A percentile compares a stretch with the other conserved stretches of the same genome.
Conservation (phyloP, 1,140 invertebrate species). For the Aphelinus certus region DNA sequence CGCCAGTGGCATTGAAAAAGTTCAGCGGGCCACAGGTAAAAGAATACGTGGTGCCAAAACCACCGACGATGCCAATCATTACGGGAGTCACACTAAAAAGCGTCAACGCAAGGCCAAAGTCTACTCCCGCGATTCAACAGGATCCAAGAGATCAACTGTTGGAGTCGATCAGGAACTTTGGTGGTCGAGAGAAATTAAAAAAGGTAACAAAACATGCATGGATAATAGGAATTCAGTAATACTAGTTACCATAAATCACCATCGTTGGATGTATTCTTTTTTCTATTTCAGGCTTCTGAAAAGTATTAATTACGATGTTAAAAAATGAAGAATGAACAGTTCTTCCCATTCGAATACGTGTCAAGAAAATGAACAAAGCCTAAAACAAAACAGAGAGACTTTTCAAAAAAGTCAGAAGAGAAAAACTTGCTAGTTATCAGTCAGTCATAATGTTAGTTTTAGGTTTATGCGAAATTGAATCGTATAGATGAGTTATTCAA, state of each 20-base stretch:
- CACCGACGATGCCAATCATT: slow-evolving; percentile 64
- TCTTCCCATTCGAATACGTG: too few species aligned
- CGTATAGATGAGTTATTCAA: slow-evolving; percentile 9
- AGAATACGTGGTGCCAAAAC: slow-evolving; percentile 40
- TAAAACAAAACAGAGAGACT: slow-evolving; percentile 18
- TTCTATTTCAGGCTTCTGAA: slow-evolving; percentile 45
- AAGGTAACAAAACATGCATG: slow-evolving; percentile 53
- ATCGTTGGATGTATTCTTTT: slow-evolving; percentile 17
- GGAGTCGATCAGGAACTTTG: slow-evolving; percentile 78
- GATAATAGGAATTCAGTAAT: too few species aligned
- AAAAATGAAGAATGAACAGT: too few species aligned
- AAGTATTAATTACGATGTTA: slow-evolving; percentile 38
- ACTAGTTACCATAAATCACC: too few species aligned
- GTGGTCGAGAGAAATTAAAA: slow-evolving; percentile 68
- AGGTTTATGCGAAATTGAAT: slow-evolving; percentile 18
- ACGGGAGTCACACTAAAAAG: slow-evolving; percentile 61
- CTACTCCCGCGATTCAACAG: slow-evolving; percentile 44
- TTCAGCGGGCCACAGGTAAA: slow-evolving; percentile 43
- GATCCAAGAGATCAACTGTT: slow-evolving; percentile 75
- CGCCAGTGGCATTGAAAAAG: slow-evolving; percentile 49
- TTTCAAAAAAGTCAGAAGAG: background rate
- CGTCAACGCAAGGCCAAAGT: slow-evolving; percentile 49
- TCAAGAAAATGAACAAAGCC: slow-evolving; percentile 9
- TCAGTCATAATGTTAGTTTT: slow-evolving; percentile 37
- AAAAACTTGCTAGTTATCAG: slow-evolving; percentile 25